These are phyloP conservation scores for Popillia japonica DNA, from an alignment of 1,140 invertebrate species.

Conservation along the genomic window DNA sequence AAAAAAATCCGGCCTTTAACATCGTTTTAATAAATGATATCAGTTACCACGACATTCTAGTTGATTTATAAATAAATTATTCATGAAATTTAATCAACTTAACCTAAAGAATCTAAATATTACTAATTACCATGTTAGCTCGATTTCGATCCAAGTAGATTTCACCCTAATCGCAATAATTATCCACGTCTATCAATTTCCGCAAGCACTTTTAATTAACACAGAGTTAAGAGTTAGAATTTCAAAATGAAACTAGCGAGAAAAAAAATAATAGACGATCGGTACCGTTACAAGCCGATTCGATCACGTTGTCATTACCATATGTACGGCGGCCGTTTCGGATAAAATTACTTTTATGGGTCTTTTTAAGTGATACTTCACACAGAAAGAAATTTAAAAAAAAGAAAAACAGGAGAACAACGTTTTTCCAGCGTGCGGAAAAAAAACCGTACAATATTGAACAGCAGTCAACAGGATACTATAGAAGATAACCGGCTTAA, in stretches of 20 bases:
- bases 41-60: too few relatives aligned
- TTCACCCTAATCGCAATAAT: too few relatives aligned
- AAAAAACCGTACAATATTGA: constrained; percentile 2
- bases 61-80: too few relatives aligned
- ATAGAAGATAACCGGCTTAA: constrained; percentile 31
- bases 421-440: constrained; percentile 2
- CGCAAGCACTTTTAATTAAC: not conserved
- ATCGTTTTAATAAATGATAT: too few relatives aligned
- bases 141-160: too few relatives aligned
- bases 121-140: too few relatives aligned
- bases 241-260: not conserved
- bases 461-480: constrained; percentile 25
- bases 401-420: not conserved
- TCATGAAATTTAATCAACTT: too few relatives aligned
- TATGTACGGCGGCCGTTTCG: not conserved
- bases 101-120: too few relatives aligned
- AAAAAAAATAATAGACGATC: not conserved
- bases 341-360: not conserved
- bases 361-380: not conserved
- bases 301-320: not conserved
- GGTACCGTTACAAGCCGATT: not conserved
- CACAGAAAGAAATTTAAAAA: too few relatives aligned
- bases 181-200: too few relatives aligned
- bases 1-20: too few relatives aligned
- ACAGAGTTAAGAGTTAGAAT: not conserved